phyloP scores from a whole-genome alignment of 2,888 invertebrate species.

The Phoronis australis region DNA sequence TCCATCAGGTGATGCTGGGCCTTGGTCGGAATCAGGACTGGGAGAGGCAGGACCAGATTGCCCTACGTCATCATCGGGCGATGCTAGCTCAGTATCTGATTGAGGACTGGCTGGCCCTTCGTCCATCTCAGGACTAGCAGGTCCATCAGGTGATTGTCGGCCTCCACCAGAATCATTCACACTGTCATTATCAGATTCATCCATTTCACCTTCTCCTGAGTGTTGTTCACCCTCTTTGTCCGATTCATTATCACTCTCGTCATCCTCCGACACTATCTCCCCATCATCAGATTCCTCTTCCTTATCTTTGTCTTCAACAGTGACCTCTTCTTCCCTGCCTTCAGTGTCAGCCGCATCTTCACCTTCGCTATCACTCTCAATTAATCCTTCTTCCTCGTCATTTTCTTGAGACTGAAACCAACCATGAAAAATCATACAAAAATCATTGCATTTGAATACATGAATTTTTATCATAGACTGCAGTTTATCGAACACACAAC shows the following conservation, averaged over 20 bases:
- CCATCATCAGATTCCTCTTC: constrained; percentile 1
- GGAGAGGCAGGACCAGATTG: constrained; percentile 5
- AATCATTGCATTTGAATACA: background rate
- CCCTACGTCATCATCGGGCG: constrained; percentile 11
- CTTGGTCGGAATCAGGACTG: constrained; percentile 4
- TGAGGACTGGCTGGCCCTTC: constrained; percentile 9
- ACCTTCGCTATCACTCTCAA: constrained; percentile 1
- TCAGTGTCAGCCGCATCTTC: constrained; percentile 13
- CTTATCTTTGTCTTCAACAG: constrained; percentile 15
- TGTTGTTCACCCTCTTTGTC: background rate
- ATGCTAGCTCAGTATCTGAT: constrained; percentile 9
- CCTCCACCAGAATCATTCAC: background rate
- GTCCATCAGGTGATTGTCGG: background rate
- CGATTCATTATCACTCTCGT: background rate
- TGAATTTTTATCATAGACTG: background rate
- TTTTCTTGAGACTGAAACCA: too few species aligned
- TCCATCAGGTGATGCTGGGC: background rate
- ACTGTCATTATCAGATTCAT: background rate
- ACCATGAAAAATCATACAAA: too few species aligned
- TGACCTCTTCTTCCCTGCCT: constrained; percentile 17
- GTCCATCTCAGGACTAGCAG: background rate
- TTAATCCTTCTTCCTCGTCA: too few species aligned
- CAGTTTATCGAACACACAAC: background rate
- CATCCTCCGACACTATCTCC: constrained; percentile 2
- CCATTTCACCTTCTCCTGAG: too few species aligned